A percentile compares a stretch with the other conserved stretches of the same genome.
Evolutionary conservation across 2,113 vertebrate species (phyloP).

Genomic region (Cebidichthys violaceus): DNA sequence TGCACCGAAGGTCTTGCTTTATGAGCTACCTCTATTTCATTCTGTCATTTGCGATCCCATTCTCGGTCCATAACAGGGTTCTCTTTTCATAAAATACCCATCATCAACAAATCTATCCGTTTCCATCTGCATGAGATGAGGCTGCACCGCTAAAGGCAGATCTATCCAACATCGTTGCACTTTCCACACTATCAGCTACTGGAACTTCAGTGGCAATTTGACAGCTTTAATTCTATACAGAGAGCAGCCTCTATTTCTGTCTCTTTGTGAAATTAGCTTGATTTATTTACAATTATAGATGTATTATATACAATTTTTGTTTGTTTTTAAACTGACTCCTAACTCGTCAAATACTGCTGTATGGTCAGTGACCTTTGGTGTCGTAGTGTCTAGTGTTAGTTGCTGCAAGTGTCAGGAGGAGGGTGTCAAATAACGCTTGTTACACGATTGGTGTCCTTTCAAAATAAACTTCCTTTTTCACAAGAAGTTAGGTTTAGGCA

Average conservation of each 20-base stretch:
- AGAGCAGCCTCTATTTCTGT: neutral
- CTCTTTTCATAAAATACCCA: conserved; percentile 5
- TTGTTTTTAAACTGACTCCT: neutral
- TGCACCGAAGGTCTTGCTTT: neutral
- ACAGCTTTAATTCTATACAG: neutral
- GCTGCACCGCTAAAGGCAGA: conserved; percentile 33
- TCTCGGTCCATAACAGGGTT: conserved; percentile 4
- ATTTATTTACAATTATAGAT: conserved; percentile 3
- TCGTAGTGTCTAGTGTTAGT: neutral
- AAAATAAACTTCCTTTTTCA: neutral
- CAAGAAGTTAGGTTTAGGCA: too few species aligned
- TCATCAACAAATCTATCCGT: conserved; percentile 9
- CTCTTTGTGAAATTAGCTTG: neutral
- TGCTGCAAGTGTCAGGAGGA: neutral
- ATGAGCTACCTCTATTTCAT: conserved; percentile 8
- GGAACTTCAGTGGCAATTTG: neutral
- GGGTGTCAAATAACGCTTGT: neutral
- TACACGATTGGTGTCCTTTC: neutral
- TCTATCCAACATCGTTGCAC: conserved; percentile 55
- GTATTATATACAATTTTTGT: too few species aligned
- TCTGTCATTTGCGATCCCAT: conserved; percentile 27
- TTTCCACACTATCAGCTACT: conserved; percentile 37
- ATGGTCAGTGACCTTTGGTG: too few species aligned
- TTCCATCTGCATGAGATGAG: conserved; percentile 36
- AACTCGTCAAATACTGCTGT: too few species aligned